Conservation (phyloP, 2,797 vertebrate species). For the Staurois parvus region DNA sequence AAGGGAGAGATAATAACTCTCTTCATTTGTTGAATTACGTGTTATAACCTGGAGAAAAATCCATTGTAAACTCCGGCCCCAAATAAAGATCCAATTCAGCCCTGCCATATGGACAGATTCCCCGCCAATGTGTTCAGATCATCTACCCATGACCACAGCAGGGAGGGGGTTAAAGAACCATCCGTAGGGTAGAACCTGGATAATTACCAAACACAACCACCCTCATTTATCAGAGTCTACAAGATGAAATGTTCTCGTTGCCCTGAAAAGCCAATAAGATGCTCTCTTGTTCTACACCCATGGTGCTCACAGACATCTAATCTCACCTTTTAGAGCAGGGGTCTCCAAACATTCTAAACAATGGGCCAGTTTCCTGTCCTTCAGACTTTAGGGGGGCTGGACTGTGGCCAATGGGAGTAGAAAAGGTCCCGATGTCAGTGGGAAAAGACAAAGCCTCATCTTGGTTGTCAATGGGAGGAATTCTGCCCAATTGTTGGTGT, state of each 20-base stretch:
- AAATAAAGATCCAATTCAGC: background rate
- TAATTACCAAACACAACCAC: background rate
- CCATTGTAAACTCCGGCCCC: constrained; percentile 16
- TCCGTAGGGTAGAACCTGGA: background rate
- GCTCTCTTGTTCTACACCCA: no score
- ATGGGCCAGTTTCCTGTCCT: no score
- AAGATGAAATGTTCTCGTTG: background rate
- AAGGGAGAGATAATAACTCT: constrained; percentile 38
- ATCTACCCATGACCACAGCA: background rate
- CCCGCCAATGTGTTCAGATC: background rate
- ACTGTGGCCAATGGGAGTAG: no score
- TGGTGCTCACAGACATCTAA: no score
- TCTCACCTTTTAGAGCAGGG: no score
- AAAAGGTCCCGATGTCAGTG: no score
- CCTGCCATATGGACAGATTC: background rate
- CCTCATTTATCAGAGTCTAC: background rate
- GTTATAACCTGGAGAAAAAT: constrained; percentile 47
- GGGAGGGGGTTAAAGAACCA: background rate
- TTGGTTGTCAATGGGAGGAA: no score
- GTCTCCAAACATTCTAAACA: no score
- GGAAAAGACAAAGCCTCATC: no score
- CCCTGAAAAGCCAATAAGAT: background rate
- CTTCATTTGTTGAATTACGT: constrained; percentile 33
- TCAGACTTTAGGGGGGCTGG: no score
- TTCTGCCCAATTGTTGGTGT: no score